phyloP scores from a whole-genome alignment of 2,888 invertebrate genomes.

The Drosophila putrida region DNA sequence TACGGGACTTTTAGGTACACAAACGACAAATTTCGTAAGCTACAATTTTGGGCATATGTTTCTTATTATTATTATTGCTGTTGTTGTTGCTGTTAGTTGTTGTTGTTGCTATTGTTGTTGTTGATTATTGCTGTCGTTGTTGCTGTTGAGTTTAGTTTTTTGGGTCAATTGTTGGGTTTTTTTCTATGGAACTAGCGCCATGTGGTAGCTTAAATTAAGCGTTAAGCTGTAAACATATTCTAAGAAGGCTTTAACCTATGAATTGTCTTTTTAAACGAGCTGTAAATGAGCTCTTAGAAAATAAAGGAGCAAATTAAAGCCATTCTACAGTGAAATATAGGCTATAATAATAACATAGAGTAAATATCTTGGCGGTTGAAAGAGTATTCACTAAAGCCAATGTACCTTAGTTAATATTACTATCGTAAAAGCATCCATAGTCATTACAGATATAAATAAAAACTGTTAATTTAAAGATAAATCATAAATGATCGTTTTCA shows the following conservation, averaged over 20 bases:
- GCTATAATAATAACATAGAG: background rate
- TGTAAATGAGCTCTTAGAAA: background rate
- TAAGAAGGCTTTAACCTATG: background rate
- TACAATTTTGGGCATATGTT: slow-evolving; percentile 35
- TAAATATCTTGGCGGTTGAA: background rate
- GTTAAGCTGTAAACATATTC: slow-evolving; percentile 22
- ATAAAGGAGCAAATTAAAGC: background rate
- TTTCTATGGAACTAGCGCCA: slow-evolving; percentile 17
- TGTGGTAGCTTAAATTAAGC: slow-evolving; percentile 16
- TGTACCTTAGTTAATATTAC: too few species aligned
- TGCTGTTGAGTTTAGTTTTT: slow-evolving; percentile 29
- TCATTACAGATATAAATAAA: too few species aligned
- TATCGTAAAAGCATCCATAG: too few species aligned
- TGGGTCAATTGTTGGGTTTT: slow-evolving; percentile 26
- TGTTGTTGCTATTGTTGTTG: slow-evolving; percentile 4
- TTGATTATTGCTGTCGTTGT: background rate
- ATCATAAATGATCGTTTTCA: too few species aligned
- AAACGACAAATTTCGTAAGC: slow-evolving; percentile 49
- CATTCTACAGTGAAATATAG: background rate
- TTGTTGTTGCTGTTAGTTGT: slow-evolving; percentile 8
- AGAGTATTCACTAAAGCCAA: background rate
- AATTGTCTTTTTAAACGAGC: background rate
- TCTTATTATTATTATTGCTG: slow-evolving; percentile 15
- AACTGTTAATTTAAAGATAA: too few species aligned
- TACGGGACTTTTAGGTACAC: slow-evolving; percentile 46